Base-by-base conservation (phyloP, 2,797 vertebrate genomes). In the Phrynocephalus forsythii region DNA sequence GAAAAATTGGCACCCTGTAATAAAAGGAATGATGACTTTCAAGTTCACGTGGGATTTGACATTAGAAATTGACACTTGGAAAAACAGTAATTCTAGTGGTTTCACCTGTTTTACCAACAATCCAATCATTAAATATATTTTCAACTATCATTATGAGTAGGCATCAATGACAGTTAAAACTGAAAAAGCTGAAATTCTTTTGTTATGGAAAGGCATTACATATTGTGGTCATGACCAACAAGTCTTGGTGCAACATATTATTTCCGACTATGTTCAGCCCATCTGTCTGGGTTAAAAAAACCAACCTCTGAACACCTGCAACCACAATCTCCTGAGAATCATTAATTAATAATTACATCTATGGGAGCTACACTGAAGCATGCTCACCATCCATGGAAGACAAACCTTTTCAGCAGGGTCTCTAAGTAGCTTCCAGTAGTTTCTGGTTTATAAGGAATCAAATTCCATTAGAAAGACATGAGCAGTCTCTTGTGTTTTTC, bases 271-370 rank as follows among this genome's bases (percentile, higher is more conserved):
- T 48, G 38, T 75, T 81, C 79, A 87, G 18, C 71, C 85, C 50
- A 66, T 60, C 79, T 73, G 78, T 86, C 85, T 86, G 78, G 52
- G 24, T 56, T 63, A 56, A 50, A 33, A 77, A 44, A 60, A n/a
- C 63, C 38, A 50, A 69, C 26, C 67, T 38, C 56, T 81, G 52
- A 60, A 52, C 79, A 82, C 52, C 86, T 82, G 79, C 71, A 87
- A 52, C 71, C 44, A 13, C 56, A 18, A 66, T 67, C 86, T 87
- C 79, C n/a, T 1, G 71, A 87, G 86, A 79, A 87, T 56, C 60
- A 82, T 87, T 87, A 87, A 87, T 87, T 87, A 87, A 82, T 87
- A 87, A 82, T 87, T 75, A 82, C 79, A 67, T 82, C 38, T 76
- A 76, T 67, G 71, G 79, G 79, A 87, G 56, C 24, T 82, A 1